Base-by-base conservation (phyloP, 2,888 invertebrate genomes). In the Hirtodrosophila duncani region DNA sequence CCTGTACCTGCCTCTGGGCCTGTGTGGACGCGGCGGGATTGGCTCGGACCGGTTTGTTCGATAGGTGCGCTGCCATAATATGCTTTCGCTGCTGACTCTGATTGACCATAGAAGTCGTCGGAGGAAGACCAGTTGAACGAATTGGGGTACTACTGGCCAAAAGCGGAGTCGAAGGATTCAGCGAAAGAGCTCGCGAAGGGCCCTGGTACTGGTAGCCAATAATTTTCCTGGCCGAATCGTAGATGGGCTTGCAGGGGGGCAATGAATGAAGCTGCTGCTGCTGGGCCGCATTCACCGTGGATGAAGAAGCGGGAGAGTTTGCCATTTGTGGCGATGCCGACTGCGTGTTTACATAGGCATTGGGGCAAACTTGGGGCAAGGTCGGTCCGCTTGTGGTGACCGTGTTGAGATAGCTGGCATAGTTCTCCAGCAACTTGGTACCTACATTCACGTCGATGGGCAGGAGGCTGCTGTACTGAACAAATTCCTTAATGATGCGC, bases 351-450 rank as follows among this genome's bases (percentile, higher is more conserved):
- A n/a, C n/a, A n/a, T n/a, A n/a, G n/a, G n/a, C n/a, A n/a, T 27
- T 42, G 5, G 21, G 2, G 7, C 8, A 38, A 0, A 33, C 4
- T 3, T 31, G 3, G 0, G 49, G 21, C 7, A 21, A 2, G 1
- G 48, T 18, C 14, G 23, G 2, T 0, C 10, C 21, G 3, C 18
- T 14, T 16, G 31, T 45, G 11, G 46, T 53, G 0, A 29, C 31
- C 1, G 23, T 24, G 30, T 61, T 63, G 0, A 78, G n/a, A 31
- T 68, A 61, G 21, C 49, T 36, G 0, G 51, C 41, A 52, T 82
- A 84, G 44, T 78, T 80, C 33, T 84, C 80, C 7, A 84, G 45
- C 13, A 84, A 31, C 13, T 70, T 67, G 6, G 72, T 67, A 8
- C 75, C 81, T 17, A 67, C 57, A 7, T 79, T 74, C 2, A 84